Evolutionary conservation across 2,797 vertebrate species (phyloP).

Genomic region (Aldrovandia affinis): DNA sequence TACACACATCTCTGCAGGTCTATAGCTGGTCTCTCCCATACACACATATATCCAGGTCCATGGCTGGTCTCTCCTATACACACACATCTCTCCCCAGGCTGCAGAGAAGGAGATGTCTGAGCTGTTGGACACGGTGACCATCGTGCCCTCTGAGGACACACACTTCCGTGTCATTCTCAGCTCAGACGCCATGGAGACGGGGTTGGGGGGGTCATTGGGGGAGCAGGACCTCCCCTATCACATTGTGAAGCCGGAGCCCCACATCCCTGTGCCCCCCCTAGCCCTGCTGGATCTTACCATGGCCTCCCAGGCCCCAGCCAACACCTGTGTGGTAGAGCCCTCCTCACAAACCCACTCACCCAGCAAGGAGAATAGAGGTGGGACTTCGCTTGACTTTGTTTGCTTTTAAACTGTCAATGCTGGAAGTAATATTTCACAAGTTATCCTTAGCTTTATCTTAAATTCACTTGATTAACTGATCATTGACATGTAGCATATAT

Average conservation of each 20-base stretch:
- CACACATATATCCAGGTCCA: not conserved
- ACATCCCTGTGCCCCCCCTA: constrained; percentile 58
- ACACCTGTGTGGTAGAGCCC: constrained; percentile 57
- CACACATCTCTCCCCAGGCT: constrained; percentile 67
- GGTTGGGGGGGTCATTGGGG: constrained; percentile 61
- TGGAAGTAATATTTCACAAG: not conserved
- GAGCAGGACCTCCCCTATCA: constrained; percentile 64
- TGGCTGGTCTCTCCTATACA: not conserved
- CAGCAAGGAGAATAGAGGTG: constrained; percentile 85
- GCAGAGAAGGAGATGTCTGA: constrained; percentile 84
- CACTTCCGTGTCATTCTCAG: constrained; percentile 95
- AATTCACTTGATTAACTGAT: not conserved
- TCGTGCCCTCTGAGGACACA: constrained; percentile 91
- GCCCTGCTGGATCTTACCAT: constrained; percentile 60
- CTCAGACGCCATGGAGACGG: constrained; percentile 80
- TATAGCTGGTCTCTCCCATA: not conserved
- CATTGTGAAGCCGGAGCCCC: constrained; percentile 89
- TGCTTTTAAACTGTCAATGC: not conserved
- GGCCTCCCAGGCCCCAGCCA: constrained; percentile 44
- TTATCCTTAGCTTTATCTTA: not conserved
- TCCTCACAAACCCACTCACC: constrained; percentile 63
- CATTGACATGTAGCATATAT: not conserved
- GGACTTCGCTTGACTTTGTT: not conserved
- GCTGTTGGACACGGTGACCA: constrained; percentile 81
- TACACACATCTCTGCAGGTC: too few relatives aligned